These are phyloP conservation scores for Exocentrus adspersus DNA, from an alignment of 2,888 invertebrate species.

Conservation along the genomic window DNA sequence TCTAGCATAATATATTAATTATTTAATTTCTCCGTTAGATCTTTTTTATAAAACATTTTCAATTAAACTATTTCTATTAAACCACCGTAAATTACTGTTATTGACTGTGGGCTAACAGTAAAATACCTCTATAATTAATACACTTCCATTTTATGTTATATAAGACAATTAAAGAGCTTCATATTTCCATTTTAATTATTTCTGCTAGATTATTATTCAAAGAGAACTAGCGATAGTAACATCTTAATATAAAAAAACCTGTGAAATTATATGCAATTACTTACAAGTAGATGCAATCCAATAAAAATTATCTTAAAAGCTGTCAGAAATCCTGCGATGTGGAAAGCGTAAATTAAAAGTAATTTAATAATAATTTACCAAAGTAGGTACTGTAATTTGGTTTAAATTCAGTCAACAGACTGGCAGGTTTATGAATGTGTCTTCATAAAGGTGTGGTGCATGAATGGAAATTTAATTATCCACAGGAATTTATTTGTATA, in stretches of 20 bases:
- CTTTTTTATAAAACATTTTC: no score
- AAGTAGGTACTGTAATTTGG: constrained; percentile 3
- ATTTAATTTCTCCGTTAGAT: no score
- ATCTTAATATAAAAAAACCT: background rate
- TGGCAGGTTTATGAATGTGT: background rate
- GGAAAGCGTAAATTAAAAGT: constrained; percentile 5
- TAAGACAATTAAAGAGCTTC: background rate
- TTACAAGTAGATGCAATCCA: background rate
- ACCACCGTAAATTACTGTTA: background rate
- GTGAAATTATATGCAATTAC: background rate
- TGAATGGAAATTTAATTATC: background rate
- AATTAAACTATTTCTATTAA: no score
- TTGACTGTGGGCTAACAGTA: background rate
- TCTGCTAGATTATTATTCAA: constrained; percentile 9
- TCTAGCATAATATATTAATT: no score
- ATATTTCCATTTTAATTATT: constrained; percentile 3
- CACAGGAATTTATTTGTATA: no score
- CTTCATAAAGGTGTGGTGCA: background rate
- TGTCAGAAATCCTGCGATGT: constrained; percentile 5
- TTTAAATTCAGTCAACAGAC: background rate
- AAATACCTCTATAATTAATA: background rate
- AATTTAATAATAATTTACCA: constrained; percentile 1
- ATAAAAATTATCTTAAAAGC: constrained; percentile 7
- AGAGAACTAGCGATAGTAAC: background rate
- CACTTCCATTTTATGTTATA: background rate